Evolutionary conservation across 2,888 invertebrate species (phyloP).

Genomic region (Thereva nobilitata): DNA sequence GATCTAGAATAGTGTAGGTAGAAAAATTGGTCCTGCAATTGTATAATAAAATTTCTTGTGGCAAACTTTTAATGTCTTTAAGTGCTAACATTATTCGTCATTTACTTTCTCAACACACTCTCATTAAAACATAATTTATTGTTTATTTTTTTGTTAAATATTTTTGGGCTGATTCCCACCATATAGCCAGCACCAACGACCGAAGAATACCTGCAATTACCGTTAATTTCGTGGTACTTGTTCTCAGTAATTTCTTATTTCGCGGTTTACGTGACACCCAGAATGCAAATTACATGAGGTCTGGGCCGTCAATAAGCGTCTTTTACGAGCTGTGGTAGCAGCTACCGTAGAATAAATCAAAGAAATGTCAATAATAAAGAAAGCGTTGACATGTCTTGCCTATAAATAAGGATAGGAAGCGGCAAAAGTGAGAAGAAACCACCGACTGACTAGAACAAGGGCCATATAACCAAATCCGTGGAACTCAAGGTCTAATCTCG

Average conservation of each 20-base stretch:
- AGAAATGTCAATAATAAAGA: conserved; percentile 19
- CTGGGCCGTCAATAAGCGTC: conserved; percentile 1
- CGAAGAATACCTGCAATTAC: conserved; percentile 6
- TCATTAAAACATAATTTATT: too few species aligned
- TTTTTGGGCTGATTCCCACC: conserved; percentile 17
- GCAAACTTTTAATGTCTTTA: too few species aligned
- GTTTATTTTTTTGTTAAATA: too few species aligned
- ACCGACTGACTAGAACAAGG: background rate
- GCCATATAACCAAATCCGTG: background rate
- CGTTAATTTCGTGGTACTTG: conserved; percentile 9
- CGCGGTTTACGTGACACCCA: conserved; percentile 16
- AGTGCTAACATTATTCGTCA: too few species aligned
- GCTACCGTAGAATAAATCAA: conserved; percentile 13
- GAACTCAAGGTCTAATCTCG: background rate
- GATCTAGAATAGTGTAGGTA: too few species aligned
- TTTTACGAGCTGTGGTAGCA: background rate
- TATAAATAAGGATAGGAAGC: conserved; percentile 18
- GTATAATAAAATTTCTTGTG: too few species aligned
- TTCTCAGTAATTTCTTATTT: conserved; percentile 18
- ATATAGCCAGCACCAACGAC: background rate
- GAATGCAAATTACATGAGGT: conserved; percentile 13
- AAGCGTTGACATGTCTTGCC: conserved; percentile 15
- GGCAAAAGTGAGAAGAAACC: conserved; percentile 2
- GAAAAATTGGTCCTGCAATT: too few species aligned
- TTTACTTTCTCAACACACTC: too few species aligned